These are phyloP conservation scores for Calosoma granatense DNA, from an alignment of 1,140 invertebrate species.

Conservation along the genomic window DNA sequence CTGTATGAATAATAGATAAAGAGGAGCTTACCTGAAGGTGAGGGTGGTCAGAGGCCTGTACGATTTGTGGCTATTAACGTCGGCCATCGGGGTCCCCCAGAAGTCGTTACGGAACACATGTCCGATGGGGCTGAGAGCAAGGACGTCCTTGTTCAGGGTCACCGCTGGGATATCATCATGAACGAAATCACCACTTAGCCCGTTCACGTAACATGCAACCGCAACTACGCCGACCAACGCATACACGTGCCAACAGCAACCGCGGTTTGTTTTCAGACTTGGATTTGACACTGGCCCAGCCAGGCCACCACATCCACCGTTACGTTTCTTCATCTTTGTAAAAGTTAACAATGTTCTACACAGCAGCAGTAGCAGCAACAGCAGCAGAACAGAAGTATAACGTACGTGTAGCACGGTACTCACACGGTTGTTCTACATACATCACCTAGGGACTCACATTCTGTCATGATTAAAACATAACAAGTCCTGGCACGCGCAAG, in stretches of 20 bases:
- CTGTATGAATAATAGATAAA: conserved; percentile 3
- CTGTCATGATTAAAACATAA: background rate
- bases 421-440: background rate
- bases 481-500: background rate
- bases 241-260: conserved; percentile 39
- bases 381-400: conserved; percentile 3
- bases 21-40: conserved; percentile 64
- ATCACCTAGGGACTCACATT: background rate
- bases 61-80: conserved; percentile 72
- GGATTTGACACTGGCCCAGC: conserved; percentile 1
- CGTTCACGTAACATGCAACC: conserved; percentile 65
- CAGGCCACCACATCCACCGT: no score
- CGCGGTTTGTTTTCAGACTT: conserved; percentile 20
- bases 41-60: conserved; percentile 73
- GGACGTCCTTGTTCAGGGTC: conserved; percentile 72
- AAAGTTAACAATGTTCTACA: conserved; percentile 4
- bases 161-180: conserved; percentile 87
- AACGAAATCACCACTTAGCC: conserved; percentile 74
- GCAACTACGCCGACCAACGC: conserved; percentile 52
- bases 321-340: background rate
- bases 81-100: conserved; percentile 83
- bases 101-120: conserved; percentile 77
- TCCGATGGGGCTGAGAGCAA: conserved; percentile 50
- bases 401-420: no score
- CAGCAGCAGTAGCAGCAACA: conserved; percentile 14